Conservation (phyloP, 2,113 vertebrate genomes). For the Melozone crissalis region DNA sequence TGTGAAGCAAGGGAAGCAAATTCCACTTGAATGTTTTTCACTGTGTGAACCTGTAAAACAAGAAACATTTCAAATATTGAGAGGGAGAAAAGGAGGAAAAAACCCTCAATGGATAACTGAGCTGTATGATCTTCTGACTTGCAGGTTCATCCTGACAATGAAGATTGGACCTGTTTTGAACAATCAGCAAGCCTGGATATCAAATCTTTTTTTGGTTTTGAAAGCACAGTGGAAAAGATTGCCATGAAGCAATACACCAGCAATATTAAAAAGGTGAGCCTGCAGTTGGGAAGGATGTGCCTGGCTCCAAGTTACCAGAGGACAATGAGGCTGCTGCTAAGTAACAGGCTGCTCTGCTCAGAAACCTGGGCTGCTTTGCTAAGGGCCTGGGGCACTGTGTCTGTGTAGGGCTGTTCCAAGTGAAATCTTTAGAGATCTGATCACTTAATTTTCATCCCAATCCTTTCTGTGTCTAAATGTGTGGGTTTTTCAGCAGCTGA, state of each 20-base stretch:
- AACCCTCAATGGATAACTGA: background rate
- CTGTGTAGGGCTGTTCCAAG: background rate
- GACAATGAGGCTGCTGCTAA: background rate
- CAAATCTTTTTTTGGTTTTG: conserved; percentile 98
- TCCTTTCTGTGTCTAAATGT: background rate
- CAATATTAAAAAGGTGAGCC: conserved; percentile 93
- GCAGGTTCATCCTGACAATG: conserved; percentile 96
- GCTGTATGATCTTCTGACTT: background rate
- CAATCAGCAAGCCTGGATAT: conserved; percentile 95
- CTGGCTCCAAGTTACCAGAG: background rate
- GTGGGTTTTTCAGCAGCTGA: background rate
- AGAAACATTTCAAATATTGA: background rate
- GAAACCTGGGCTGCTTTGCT: background rate
- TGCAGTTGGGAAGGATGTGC: background rate
- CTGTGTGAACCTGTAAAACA: background rate
- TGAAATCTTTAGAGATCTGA: background rate
- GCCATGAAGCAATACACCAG: conserved; percentile 96
- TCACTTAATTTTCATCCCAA: background rate
- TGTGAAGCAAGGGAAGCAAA: background rate
- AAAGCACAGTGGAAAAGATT: conserved; percentile 95
- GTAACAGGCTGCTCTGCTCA: background rate
- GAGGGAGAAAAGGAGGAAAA: background rate
- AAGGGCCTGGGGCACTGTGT: background rate
- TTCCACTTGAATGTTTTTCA: background rate
- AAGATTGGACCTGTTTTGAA: conserved; percentile 97